Base-by-base conservation (phyloP, 2,113 vertebrate genomes). In the Salvator merianae region DNA sequence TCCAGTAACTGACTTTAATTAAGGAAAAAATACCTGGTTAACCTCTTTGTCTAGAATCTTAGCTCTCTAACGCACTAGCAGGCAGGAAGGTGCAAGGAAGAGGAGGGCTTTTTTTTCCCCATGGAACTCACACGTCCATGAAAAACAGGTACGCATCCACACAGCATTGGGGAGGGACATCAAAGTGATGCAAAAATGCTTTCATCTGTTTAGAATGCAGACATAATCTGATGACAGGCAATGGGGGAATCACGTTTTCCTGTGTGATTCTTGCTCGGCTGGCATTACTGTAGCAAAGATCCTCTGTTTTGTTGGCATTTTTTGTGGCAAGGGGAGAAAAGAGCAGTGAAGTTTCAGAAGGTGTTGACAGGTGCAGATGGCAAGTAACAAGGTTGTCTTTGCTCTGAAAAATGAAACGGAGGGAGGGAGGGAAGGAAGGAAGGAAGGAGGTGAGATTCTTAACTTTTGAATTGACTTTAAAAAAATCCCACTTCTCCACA, bases 341-440 rank as follows among this genome's bases (percentile, higher is more conserved):
- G 26, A 43, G 43, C n/a, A 26, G 5, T 40, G 38, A n/a, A 22
- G 62, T 30, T 47, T 14, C 28, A 66, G 30, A 32, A 63, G 62
- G 36, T 79, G 38, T 22, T 18, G 12, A 22, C 3, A 7, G 14
- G 26, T 77, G 59, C 34, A 38, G 34, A 26, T 10, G 38, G 3
- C 30, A 12, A 14, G 26, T 63, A 65, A 26, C 34, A 43, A 73
- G 24, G 70, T 30, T n/a, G 9, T 55, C 24, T 81, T 81, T 10
- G n/a, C 18, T 30, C n/a, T 70, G 24, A 40, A 40, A 73, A 73
- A 62, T 62, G 34, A 81, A 79, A 68, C 28, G 7, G 10, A 69
- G 0, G 22, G 55, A 40, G 53, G 16, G 10, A 12, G 7, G 1
- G 6, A 16, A 74, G n/a, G 3, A 0, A 8, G 50, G 8, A 14